Conservation (phyloP, 2,797 vertebrate genomes). For the Sternotherus odoratus region DNA sequence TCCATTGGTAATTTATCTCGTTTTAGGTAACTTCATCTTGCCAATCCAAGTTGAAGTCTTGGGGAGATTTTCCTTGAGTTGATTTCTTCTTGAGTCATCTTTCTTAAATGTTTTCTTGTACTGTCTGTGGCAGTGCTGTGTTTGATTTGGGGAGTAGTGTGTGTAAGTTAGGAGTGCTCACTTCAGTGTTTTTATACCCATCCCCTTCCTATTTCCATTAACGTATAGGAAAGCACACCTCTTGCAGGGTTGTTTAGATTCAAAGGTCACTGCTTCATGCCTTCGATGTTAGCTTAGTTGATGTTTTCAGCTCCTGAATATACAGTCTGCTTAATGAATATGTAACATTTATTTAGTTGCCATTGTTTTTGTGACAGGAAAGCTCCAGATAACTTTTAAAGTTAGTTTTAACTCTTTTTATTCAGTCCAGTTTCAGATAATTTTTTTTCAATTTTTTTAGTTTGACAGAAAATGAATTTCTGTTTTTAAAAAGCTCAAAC, state of each 20-base stretch:
- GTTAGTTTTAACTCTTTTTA: background rate
- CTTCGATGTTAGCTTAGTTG: background rate
- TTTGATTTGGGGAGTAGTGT: background rate
- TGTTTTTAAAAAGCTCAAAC: background rate
- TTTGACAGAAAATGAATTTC: background rate
- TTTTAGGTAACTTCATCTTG: background rate
- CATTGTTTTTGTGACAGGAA: background rate
- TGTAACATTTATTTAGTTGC: background rate
- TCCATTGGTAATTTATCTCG: background rate
- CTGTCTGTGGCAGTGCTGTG: background rate
- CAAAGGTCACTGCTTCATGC: background rate
- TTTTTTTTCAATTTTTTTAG: background rate
- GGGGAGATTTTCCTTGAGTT: background rate
- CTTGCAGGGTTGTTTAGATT: background rate
- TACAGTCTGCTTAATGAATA: background rate
- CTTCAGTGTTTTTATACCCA: background rate
- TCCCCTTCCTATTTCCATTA: background rate
- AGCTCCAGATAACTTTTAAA: background rate
- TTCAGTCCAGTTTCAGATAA: background rate
- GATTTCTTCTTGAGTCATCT: background rate
- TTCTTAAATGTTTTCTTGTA: background rate
- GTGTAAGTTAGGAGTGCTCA: background rate
- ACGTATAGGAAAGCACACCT: background rate
- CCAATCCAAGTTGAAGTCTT: background rate
- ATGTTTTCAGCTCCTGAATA: background rate